A percentile compares a stretch with the other conserved stretches of the same genome.
Conservation (phyloP, 2,888 invertebrate species). For the Notodonta dromedarius region DNA sequence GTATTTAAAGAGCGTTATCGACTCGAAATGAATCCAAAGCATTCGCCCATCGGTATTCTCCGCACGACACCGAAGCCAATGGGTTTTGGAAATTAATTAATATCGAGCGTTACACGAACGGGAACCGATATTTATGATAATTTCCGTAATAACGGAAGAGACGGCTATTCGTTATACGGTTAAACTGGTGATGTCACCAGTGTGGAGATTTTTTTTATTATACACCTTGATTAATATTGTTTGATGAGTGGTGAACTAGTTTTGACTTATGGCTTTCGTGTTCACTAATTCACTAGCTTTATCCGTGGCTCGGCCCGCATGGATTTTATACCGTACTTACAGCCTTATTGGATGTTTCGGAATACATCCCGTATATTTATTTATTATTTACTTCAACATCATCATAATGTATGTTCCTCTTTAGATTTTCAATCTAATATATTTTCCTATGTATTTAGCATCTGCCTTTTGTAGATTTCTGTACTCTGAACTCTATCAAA, state of each 20-base stretch:
- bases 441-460: too few relatives aligned
- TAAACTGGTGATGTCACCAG: conserved; percentile 33
- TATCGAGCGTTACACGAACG: conserved; percentile 23
- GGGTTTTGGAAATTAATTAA: conserved; percentile 25
- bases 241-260: conserved; percentile 16
- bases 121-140: conserved; percentile 37
- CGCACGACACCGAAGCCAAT: conserved; percentile 19
- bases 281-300: too few relatives aligned
- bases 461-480: too few relatives aligned
- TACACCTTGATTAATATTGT: conserved; percentile 24
- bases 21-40: not conserved
- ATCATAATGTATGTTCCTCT: too few relatives aligned
- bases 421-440: too few relatives aligned
- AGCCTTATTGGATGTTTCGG: too few relatives aligned
- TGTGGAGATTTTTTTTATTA: conserved; percentile 6
- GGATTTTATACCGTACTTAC: too few relatives aligned
- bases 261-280: not conserved
- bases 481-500: too few relatives aligned
- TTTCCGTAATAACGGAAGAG: conserved; percentile 48
- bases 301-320: too few relatives aligned
- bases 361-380: too few relatives aligned
- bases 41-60: conserved; percentile 15
- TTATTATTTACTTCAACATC: too few relatives aligned
- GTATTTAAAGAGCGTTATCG: too few relatives aligned
- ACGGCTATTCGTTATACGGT: conserved; percentile 40